Evolutionary conservation across 2,797 vertebrate genomes (phyloP), one percentile per base, ranked within the genome.

Genomic region (Microctenopoma steveboyesi): DNA sequence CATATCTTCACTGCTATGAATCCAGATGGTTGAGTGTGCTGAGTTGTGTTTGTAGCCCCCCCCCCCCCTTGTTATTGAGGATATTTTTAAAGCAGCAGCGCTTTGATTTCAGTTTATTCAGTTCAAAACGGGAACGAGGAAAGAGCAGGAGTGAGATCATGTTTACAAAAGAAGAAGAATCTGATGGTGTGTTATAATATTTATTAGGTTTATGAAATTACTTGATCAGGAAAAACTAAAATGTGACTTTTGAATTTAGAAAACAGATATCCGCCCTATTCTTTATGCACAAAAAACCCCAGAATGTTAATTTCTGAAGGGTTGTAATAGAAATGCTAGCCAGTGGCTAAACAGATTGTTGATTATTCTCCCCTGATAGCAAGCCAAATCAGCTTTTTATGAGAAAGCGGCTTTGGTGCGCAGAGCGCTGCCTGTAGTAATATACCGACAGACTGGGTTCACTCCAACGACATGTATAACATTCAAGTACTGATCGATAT

Each of bases 401-500:
- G 72, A 80, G 51, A 62, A 75, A 85, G 64, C 74, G 15, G 3
- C 55, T 69, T 57, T 72, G 52, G 57, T 71, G 61, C 52, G 61
- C 45, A 61, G 56, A 62, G 56, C 16, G 13, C 60, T 69, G 85
- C 76, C 73, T 81, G 53, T 35, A 62, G 86, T 76, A 69, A 84
- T 45, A 69, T 66, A 76, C 76, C 50, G 35, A 78, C 74, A 78
- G 79, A 64, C 81, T 60, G 53, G 65, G 54, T 74, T 91, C 73
- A 82, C 77, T 84, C 69, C 48, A 71, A 65, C 28, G 13, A 72
- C 85, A 84, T 76, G 86, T 81, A 76, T 40, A 80, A 86, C 68
- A 82, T 87, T 84, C 81, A 72, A 78, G 76, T 55, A 56, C 84
- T 91, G 88, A 93, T 93, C 85, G 42, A 93, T 91, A 80, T 89